These are phyloP conservation scores for Castor canadensis DNA, from an alignment of 2,113 vertebrate species.

Conservation along the genomic window DNA sequence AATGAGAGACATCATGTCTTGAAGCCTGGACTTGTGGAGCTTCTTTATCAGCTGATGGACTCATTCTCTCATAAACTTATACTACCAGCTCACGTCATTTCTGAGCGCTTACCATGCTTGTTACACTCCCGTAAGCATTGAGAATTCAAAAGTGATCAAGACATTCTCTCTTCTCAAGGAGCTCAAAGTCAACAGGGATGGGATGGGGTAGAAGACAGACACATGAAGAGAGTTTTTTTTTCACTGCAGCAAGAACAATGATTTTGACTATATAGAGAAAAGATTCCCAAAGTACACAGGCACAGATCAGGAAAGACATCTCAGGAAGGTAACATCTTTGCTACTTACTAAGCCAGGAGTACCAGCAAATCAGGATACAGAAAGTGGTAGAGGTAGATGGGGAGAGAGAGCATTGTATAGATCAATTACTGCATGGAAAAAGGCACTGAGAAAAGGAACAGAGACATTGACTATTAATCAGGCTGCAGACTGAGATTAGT, in stretches of 20 bases:
- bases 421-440: background rate
- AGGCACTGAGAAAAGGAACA: background rate
- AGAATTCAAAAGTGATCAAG: constrained; percentile 26
- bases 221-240: background rate
- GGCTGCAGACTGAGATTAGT: too few relatives aligned
- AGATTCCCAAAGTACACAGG: background rate
- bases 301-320: background rate
- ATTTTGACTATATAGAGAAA: background rate
- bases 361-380: background rate
- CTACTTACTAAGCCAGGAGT: background rate
- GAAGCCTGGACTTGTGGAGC: background rate
- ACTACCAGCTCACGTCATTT: background rate
- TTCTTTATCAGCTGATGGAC: background rate
- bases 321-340: background rate
- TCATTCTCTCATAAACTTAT: background rate
- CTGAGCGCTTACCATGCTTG: background rate
- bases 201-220: background rate
- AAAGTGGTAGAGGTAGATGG: background rate
- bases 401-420: background rate
- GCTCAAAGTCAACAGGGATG: background rate
- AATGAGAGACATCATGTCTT: background rate
- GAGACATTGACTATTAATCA: background rate
- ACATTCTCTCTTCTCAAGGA: background rate
- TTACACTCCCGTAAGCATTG: background rate
- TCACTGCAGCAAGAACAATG: background rate